These are phyloP conservation scores for Gallinago media DNA, from an alignment of 2,113 vertebrate species.

Conservation along the genomic window DNA sequence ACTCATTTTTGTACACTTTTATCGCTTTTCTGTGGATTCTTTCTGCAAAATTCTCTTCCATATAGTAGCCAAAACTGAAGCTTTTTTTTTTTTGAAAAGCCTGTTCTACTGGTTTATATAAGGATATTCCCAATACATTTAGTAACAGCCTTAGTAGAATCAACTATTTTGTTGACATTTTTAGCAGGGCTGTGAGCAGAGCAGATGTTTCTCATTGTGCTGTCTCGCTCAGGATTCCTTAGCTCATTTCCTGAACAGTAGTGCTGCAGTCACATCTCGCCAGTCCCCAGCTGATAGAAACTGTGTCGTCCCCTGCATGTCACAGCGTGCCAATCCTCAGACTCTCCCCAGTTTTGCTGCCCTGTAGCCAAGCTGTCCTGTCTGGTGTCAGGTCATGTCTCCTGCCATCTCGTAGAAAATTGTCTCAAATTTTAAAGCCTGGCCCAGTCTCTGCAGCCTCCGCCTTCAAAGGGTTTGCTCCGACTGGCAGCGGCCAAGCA, in stretches of 20 bases:
- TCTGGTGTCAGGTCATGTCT: background rate
- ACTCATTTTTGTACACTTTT: background rate
- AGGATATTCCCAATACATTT: background rate
- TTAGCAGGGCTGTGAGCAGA: background rate
- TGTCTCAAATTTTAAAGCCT: background rate
- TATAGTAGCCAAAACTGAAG: background rate
- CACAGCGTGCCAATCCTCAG: background rate
- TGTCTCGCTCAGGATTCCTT: background rate
- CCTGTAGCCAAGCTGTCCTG: background rate
- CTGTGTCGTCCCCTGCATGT: accelerated
- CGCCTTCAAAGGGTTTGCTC: background rate
- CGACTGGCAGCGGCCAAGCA: accelerated
- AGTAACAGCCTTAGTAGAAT: background rate
- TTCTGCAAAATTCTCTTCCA: background rate
- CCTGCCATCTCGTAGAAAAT: background rate
- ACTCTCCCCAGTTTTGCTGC: background rate
- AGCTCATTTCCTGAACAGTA: background rate
- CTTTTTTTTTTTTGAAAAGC: background rate
- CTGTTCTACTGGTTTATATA: background rate
- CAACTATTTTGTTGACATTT: background rate
- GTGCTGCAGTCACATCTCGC: background rate
- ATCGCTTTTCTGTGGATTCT: background rate
- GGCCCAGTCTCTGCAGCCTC: background rate
- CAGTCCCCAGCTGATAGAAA: background rate
- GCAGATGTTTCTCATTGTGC: background rate